Evolutionary conservation across 1,140 invertebrate species (phyloP), one percentile per base, ranked within the genome.

Genomic region (Diprion similis): DNA sequence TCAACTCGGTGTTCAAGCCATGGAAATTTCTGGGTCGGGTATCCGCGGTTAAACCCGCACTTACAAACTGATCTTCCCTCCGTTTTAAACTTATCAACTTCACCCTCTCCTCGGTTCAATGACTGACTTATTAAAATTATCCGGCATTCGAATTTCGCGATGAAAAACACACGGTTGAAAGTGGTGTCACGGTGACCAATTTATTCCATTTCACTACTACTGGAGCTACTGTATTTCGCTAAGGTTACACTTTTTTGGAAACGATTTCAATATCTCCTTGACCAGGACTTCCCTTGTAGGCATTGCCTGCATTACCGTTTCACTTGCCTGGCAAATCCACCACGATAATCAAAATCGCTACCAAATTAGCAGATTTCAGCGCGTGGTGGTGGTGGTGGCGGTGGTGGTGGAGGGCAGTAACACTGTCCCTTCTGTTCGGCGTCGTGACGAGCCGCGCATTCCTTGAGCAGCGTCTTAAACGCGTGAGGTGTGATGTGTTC

Each of bases 401-500:
- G 13, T 46, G 73, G 37, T 68, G 71, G 67, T 47, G 72, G 75
- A n/a, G 78, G 73, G 51, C 78, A 78, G 51, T 75, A 77, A 71
- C 73, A 77, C 59, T 70, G 75, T 45, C 69, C 75, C 71, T 76
- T 75, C 19, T 75, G 75, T 71, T 81, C 77, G 18, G 75, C 72
- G 13, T 76, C 73, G 15, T 74, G 24, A 67, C 80, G 47, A 68
- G 73, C 73, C 9, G 66, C 74, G 75, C 71, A 77, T 48, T 80
- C 74, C 59, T 74, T 78, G 24, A 82, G 47, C 51, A 80, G 66
- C 13, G 73, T 67, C 71, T 81, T 80, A 70, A 81, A 81, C 48
- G 81, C 79, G 73, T 81, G 79, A 13, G 79, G 78, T 18, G 65
- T 71, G 46, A 80, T 71, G 48, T 71, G 75, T 65, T 80, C 78